Percentiles rank a stretch among this genome's conserved stretches.
Evolutionary conservation across 2,888 invertebrate genomes (phyloP).

Genomic region (Drosophila lutescens): DNA sequence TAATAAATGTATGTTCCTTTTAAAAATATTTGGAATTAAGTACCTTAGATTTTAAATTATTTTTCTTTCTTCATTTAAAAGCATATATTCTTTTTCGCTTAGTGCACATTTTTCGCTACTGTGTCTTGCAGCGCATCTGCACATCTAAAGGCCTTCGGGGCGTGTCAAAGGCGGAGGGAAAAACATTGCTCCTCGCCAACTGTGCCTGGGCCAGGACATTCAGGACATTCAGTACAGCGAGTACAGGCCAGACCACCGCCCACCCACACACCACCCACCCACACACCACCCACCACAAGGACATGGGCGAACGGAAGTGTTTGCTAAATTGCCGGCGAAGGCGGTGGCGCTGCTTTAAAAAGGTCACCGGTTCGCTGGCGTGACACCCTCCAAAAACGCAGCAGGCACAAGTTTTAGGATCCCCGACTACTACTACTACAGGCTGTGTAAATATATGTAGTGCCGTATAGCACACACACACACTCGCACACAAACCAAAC

Average conservation of each 20-base stretch:
- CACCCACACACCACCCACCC: neutral
- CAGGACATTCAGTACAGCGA: neutral
- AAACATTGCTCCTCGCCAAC: neutral
- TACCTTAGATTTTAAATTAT: neutral
- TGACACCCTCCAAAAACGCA: slow-evolving; percentile 30
- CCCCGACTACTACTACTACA: slow-evolving; percentile 14
- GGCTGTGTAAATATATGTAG: neutral
- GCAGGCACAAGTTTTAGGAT: slow-evolving; percentile 20
- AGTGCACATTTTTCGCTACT: neutral
- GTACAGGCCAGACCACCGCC: neutral
- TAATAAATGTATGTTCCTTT: too few relatives aligned
- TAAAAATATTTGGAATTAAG: too few relatives aligned
- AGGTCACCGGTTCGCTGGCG: slow-evolving; percentile 49
- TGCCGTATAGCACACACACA: neutral
- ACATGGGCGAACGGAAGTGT: slow-evolving; percentile 39
- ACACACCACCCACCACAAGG: slow-evolving; percentile 8
- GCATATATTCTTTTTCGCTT: neutral
- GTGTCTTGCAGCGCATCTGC: neutral
- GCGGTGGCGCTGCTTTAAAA: slow-evolving; percentile 34
- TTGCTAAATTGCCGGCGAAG: slow-evolving; percentile 44
- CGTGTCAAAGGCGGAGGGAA: neutral
- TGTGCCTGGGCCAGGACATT: neutral
- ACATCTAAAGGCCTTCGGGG: slow-evolving; percentile 4
- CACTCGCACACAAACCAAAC: slow-evolving; percentile 4
- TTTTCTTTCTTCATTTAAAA: neutral